Evolutionary conservation across 2,113 vertebrate genomes (phyloP).

Genomic region (Boulengeromyrus knoepffleri): DNA sequence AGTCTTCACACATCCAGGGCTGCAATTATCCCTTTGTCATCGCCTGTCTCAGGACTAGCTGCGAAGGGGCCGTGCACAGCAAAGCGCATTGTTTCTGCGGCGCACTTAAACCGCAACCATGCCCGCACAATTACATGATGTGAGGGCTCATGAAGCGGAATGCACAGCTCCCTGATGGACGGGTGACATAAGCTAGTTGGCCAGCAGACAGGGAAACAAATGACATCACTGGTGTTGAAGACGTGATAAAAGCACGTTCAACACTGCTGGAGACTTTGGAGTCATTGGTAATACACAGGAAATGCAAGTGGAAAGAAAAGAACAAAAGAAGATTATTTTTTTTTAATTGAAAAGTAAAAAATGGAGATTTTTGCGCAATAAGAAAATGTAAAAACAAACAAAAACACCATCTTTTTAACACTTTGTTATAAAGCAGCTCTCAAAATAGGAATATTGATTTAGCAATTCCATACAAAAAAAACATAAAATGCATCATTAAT

Average conservation of each 20-base stretch:
- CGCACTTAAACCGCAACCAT: neutral
- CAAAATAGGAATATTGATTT: neutral
- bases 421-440: neutral
- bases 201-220: neutral
- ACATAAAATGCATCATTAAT: neutral
- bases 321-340: neutral
- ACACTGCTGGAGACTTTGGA: neutral
- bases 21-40: constrained; percentile 18
- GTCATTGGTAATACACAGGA: neutral
- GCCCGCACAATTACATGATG: neutral
- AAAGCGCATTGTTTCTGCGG: neutral
- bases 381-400: neutral
- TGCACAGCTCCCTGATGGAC: neutral
- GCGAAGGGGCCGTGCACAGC: neutral
- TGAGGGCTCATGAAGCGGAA: neutral
- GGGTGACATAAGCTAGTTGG: neutral
- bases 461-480: neutral
- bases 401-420: neutral
- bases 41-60: neutral
- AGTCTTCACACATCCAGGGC: constrained; percentile 2
- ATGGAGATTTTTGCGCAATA: neutral
- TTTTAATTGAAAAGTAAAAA: neutral
- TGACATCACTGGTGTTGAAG: neutral
- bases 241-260: neutral
- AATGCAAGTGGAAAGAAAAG: neutral